These are phyloP conservation scores for Eulithis prunata DNA, from an alignment of 2,888 invertebrate genomes.

Conservation along the genomic window DNA sequence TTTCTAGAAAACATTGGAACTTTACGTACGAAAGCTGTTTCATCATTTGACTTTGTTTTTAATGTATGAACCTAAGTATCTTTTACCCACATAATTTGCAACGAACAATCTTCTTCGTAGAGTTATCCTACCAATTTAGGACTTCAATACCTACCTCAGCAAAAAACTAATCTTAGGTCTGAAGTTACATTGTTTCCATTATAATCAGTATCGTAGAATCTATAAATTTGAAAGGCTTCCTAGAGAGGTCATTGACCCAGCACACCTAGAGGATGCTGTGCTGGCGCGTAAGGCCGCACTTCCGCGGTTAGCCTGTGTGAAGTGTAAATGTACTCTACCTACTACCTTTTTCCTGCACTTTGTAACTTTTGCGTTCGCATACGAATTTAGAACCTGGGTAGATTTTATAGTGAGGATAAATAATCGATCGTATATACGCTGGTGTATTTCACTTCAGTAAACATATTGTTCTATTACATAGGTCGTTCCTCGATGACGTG, in stretches of 20 bases:
- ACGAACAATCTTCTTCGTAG: no score
- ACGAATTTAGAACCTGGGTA: no score
- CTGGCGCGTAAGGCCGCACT: constrained; percentile 51
- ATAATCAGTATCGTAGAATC: constrained; percentile 33
- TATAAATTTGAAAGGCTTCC: constrained; percentile 74
- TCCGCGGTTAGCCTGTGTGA: constrained; percentile 24
- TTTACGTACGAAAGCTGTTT: constrained; percentile 5
- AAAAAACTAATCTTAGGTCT: neutral
- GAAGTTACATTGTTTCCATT: constrained; percentile 13
- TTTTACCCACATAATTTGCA: no score
- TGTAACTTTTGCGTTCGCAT: neutral
- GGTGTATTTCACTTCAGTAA: neutral
- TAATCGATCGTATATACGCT: neutral
- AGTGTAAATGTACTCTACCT: constrained; percentile 4
- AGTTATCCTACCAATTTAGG: no score
- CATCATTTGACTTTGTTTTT: neutral
- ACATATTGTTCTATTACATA: constrained; percentile 17
- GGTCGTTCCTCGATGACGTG: constrained; percentile 44
- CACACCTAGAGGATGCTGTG: constrained; percentile 75
- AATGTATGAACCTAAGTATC: no score
- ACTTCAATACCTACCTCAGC: no score
- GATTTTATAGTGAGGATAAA: no score
- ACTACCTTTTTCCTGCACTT: constrained; percentile 8
- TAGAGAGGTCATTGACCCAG: constrained; percentile 68
- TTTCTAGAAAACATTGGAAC: neutral